phyloP scores from a whole-genome alignment of 2,797 vertebrate genomes.

The Leptatherina wallacei region DNA sequence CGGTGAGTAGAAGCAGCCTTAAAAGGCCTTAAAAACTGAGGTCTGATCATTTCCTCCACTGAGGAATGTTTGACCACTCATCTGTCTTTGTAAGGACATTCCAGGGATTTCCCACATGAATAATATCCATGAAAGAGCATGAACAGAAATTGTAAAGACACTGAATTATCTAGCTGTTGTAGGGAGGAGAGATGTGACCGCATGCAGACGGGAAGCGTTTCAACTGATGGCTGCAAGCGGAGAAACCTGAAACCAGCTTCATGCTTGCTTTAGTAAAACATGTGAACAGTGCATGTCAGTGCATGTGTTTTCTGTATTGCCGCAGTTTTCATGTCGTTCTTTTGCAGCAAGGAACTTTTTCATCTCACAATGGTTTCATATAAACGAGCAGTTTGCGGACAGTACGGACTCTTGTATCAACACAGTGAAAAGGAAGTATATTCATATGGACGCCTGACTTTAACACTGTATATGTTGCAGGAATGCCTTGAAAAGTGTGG shows the following conservation, averaged over 20 bases:
- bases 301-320: background rate
- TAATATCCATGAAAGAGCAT: constrained; percentile 36
- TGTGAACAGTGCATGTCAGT: constrained; percentile 29
- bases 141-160: constrained; percentile 26
- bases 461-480: constrained; percentile 70
- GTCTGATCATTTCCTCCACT: background rate
- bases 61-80: constrained; percentile 14
- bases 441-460: constrained; percentile 5
- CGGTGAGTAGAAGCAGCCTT: constrained; percentile 80
- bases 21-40: background rate
- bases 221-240: constrained; percentile 35
- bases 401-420: background rate
- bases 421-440: background rate
- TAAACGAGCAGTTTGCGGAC: background rate
- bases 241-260: constrained; percentile 43
- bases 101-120: constrained; percentile 52
- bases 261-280: constrained; percentile 43
- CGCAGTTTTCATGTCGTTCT: background rate
- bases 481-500: constrained; percentile 96
- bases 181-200: constrained; percentile 38
- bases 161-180: constrained; percentile 52
- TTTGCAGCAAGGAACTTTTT: background rate
- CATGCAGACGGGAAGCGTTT: constrained; percentile 47
- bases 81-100: constrained; percentile 44
- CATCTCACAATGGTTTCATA: background rate